A percentile compares a stretch with the other conserved stretches of the same genome.
Evolutionary conservation across 64 coral and sea anemone species (phyloP).

Genomic region (Platygyra sinensis): DNA sequence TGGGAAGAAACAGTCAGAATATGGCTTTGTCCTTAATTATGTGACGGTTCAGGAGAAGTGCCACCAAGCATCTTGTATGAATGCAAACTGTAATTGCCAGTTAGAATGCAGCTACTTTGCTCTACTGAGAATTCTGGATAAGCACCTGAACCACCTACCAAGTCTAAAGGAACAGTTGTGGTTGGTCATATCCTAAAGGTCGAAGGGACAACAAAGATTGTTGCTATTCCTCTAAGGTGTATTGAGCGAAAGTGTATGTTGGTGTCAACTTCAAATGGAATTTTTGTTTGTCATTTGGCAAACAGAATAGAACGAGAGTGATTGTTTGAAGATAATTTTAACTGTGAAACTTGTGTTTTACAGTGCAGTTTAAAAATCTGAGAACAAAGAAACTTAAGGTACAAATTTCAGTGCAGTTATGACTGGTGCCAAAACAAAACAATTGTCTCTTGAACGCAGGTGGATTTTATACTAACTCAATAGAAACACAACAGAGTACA

Average conservation of each 20-base stretch:
- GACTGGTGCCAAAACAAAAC: slow-evolving; percentile 28
- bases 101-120: slow-evolving; percentile 46
- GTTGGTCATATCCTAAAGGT: slow-evolving; percentile 34
- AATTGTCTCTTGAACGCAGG: slow-evolving; percentile 12
- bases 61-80: slow-evolving; percentile 40
- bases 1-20: not conserved
- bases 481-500: too few species aligned
- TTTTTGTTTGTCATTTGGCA: slow-evolving; percentile 63
- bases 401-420: slow-evolving; percentile 14
- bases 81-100: slow-evolving; percentile 34
- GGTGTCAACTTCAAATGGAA: slow-evolving; percentile 27
- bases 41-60: slow-evolving; percentile 24
- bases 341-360: slow-evolving; percentile 12
- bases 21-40: slow-evolving; percentile 46
- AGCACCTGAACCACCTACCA: slow-evolving; percentile 17
- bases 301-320: slow-evolving; percentile 59
- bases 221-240: slow-evolving; percentile 34
- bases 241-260: slow-evolving; percentile 50
- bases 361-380: not conserved
- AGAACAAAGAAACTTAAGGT: not conserved
- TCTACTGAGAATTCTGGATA: slow-evolving; percentile 23
- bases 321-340: slow-evolving; percentile 24
- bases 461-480: not conserved
- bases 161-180: slow-evolving; percentile 20
- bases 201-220: slow-evolving; percentile 25